phyloP scores from a whole-genome alignment of 30 jellyfish, hydroid and myxozoan species.

The Aurelia aurita complex sp. Pacific region DNA sequence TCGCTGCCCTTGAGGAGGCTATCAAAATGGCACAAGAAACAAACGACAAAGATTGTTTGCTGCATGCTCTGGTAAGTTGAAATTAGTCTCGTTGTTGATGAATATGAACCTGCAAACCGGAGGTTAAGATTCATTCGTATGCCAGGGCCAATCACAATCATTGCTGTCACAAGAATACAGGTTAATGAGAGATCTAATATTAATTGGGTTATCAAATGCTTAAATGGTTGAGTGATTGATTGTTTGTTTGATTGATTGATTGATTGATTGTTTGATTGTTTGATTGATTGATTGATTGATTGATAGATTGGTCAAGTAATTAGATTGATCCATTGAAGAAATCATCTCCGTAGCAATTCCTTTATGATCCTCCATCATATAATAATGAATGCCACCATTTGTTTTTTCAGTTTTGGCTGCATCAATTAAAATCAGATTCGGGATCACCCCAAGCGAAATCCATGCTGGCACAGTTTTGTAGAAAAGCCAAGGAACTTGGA shows the following conservation, averaged over 20 bases:
- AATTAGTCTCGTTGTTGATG: not conserved
- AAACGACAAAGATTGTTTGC: conserved; percentile 70
- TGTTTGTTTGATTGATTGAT: too few relatives aligned
- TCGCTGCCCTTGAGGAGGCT: conserved; percentile 87
- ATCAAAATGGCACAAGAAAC: conserved; percentile 90
- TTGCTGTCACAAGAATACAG: too few relatives aligned
- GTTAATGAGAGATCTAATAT: too few relatives aligned
- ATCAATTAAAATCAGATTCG: conserved; percentile 33
- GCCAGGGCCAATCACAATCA: too few relatives aligned
- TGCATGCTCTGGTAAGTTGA: conserved; percentile 77
- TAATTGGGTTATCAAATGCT: too few relatives aligned
- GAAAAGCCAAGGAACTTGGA: conserved; percentile 44
- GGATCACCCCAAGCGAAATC: conserved; percentile 31
- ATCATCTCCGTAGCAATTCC: not conserved
- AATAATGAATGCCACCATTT: not conserved
- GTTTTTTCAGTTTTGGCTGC: conserved; percentile 49
- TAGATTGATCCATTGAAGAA: not conserved
- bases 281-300: too few relatives aligned
- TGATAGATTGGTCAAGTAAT: not conserved
- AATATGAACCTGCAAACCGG: not conserved
- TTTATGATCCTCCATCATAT: not conserved
- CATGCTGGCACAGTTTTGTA: conserved; percentile 27
- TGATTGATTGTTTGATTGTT: too few relatives aligned
- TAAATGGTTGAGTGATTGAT: too few relatives aligned
- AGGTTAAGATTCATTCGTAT: too few relatives aligned